Evolutionary conservation across 2,888 invertebrate genomes (phyloP), one percentile per base, ranked within the genome.

Genomic region (Chrysolina haemoptera): DNA sequence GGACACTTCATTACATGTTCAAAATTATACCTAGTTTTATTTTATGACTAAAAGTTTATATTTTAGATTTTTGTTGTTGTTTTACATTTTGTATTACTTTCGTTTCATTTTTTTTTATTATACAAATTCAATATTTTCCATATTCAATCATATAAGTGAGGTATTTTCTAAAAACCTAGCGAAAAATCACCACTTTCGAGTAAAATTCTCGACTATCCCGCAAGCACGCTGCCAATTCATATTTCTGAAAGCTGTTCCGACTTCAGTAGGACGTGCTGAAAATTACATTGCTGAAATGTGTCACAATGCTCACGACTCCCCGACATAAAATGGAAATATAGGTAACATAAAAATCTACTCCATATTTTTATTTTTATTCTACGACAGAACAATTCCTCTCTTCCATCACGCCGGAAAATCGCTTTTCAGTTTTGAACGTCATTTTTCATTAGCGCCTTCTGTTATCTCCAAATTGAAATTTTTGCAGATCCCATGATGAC

Each of bases 331-430:
- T 68, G 74, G 64, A 72, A 72, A 71, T 74, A 71, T 62, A 70
- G 72, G 67, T 64, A 70, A 70, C 72, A 74, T 63, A 70, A 70
- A 76, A 76, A 72, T 72, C 72, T 70, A 74, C 67, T 68, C 70
- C 50, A 55, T 63, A 71, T 53, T 75, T 75, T 75, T 73, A 66
- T 73, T 70, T 70, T 46, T 40, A 35, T 71, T 68, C 35, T 20
- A 46, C 40, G 27, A 41, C 40, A 53, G 59, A 65, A 68, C 43
- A 73, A 68, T 27, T 43, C 50, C 35, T 18, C 16, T 46, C 46
- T 67, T 67, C 40, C 67, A 53, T 65, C 43, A 46, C 20, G 40
- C 35, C 48, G 50, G 62, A 69, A 70, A 69, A 62, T 70, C 70
- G 62, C 59, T 62, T 66, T 63, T 12, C 62, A 65, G 16, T 27